phyloP scores from a whole-genome alignment of 2,797 vertebrate species.

The Trichosurus vulpecula region DNA sequence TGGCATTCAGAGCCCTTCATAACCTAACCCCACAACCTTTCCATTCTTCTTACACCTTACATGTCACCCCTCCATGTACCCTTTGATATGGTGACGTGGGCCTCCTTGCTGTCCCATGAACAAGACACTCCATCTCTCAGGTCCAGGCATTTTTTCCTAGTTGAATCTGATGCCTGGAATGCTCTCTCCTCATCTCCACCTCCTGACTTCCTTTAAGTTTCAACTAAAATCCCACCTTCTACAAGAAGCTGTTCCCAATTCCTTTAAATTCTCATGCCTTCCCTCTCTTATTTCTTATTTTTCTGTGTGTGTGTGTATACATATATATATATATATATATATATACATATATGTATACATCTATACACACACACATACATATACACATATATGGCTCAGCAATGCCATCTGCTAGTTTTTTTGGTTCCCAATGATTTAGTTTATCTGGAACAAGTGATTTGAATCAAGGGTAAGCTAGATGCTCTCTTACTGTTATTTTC shows the following conservation, averaged over 20 bases:
- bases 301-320: no score
- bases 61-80: not conserved
- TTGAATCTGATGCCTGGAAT: not conserved
- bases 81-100: not conserved
- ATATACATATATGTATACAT: accelerated
- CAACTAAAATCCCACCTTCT: not conserved
- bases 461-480: not conserved
- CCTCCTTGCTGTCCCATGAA: not conserved
- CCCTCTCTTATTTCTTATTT: no score
- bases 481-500: not conserved
- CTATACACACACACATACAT: no score
- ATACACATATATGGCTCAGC: no score
- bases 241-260: not conserved
- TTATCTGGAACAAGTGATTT: not conserved
- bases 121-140: not conserved
- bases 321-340: no score
- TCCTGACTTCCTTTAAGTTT: not conserved
- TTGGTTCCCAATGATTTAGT: not conserved
- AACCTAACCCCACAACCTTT: not conserved
- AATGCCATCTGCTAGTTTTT: not conserved
- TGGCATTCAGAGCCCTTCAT: not conserved
- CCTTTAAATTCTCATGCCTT: not conserved
- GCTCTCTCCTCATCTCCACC: not conserved
- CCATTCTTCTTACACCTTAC: not conserved
- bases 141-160: not conserved